phyloP scores from a whole-genome alignment of 2,888 invertebrate species.

The Agrochola macilenta region DNA sequence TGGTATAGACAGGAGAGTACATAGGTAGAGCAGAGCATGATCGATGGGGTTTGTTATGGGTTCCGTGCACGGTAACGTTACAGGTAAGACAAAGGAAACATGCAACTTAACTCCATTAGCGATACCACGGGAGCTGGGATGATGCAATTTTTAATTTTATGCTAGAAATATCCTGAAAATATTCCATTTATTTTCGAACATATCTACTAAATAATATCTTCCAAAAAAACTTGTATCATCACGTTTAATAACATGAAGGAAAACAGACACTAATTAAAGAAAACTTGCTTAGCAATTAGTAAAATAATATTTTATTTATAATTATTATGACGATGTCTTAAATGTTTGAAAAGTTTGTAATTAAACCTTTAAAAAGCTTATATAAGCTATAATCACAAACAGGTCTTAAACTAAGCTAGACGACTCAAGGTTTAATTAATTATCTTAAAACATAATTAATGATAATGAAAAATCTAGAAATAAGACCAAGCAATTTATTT shows the following conservation, averaged over 20 bases:
- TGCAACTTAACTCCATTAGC: slow-evolving; percentile 53
- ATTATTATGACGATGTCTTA: background rate
- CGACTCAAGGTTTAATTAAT: slow-evolving; percentile 34
- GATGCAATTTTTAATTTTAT: background rate
- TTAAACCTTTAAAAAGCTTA: slow-evolving; percentile 10
- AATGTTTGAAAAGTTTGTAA: slow-evolving; percentile 9
- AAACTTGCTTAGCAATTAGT: background rate
- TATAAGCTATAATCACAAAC: slow-evolving; percentile 26
- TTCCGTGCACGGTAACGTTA: slow-evolving; percentile 42
- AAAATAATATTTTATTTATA: background rate
- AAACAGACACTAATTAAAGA: background rate
- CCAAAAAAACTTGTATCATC: background rate
- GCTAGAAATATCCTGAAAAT: no score
- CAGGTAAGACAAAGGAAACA: slow-evolving; percentile 51
- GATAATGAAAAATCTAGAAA: slow-evolving; percentile 30
- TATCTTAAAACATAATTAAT: slow-evolving; percentile 29
- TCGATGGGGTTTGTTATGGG: slow-evolving; percentile 51
- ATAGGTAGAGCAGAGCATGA: slow-evolving; percentile 39
- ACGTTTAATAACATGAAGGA: background rate
- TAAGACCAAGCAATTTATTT: slow-evolving; percentile 17
- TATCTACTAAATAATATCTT: background rate
- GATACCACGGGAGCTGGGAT: slow-evolving; percentile 11
- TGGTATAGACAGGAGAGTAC: slow-evolving; percentile 21
- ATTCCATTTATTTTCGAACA: background rate
- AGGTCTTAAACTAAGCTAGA: slow-evolving; percentile 4